A percentile compares a stretch with the other conserved stretches of the same genome.
These are phyloP conservation scores for Parnassius mnemosyne DNA, from an alignment of 2,888 invertebrate genomes.

Conservation along the genomic window DNA sequence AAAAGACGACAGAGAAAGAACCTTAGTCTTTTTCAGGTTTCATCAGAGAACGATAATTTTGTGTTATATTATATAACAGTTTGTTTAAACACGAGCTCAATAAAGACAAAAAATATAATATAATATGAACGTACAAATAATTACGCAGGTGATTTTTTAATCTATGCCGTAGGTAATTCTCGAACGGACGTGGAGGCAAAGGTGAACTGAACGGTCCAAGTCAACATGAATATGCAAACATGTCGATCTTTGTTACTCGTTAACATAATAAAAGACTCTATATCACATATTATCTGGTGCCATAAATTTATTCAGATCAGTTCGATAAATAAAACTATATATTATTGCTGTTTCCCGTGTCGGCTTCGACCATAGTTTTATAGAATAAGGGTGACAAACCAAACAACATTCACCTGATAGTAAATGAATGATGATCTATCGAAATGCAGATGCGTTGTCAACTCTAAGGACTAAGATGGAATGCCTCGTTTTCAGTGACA, in stretches of 20 bases:
- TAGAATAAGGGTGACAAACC: no score
- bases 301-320: conserved; percentile 1
- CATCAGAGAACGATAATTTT: no score
- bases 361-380: no score
- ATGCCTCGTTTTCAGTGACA: no score
- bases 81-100: no score
- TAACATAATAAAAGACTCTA: conserved; percentile 18
- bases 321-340: background rate
- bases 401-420: no score
- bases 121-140: background rate
- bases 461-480: no score
- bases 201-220: conserved; percentile 35
- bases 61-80: no score
- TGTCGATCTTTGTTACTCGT: conserved; percentile 40
- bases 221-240: conserved; percentile 41
- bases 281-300: conserved; percentile 1
- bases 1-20: no score
- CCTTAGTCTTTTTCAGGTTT: no score
- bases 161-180: conserved; percentile 29
- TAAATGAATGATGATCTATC: no score
- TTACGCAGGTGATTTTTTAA: conserved; percentile 25
- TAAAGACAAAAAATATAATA: background rate
- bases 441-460: no score
- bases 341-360: background rate
- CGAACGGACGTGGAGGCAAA: conserved; percentile 37